Evolutionary conservation across 1,140 invertebrate species (phyloP).

Genomic region (Centruroides vittatus): DNA sequence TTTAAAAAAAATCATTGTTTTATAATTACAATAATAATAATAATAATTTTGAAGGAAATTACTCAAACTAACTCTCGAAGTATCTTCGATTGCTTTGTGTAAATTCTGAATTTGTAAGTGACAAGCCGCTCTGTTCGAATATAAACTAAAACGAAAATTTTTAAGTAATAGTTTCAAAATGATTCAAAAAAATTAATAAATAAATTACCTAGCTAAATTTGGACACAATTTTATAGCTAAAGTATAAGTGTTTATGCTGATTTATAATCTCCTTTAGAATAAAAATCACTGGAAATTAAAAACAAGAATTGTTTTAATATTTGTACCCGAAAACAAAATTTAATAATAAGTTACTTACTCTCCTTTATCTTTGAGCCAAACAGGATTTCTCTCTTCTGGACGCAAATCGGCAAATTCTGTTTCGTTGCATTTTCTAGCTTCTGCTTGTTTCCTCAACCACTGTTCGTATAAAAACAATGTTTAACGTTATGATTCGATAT

Average conservation of each 20-base stretch:
- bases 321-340: not conserved
- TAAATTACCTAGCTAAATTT: conserved; percentile 39
- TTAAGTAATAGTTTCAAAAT: no score
- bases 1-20: conserved; percentile 19
- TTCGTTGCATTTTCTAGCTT: conserved; percentile 51
- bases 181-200: not conserved
- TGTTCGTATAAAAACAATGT: conserved; percentile 21
- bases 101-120: conserved; percentile 59
- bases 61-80: conserved; percentile 36
- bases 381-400: conserved; percentile 65
- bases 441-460: conserved; percentile 64
- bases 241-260: conserved; percentile 65
- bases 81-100: conserved; percentile 48
- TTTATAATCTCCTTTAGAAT: conserved; percentile 46
- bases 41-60: not conserved
- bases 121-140: conserved; percentile 55
- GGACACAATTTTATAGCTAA: conserved; percentile 58
- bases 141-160: conserved; percentile 36
- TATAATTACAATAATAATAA: not conserved
- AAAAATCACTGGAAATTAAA: not conserved
- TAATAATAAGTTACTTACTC: conserved; percentile 37
- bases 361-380: conserved; percentile 67
- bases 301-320: not conserved
- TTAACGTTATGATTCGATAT: not conserved
- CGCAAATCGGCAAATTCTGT: conserved; percentile 57